A percentile compares a stretch with the other conserved stretches of the same genome.
Evolutionary conservation across 2,113 vertebrate genomes (phyloP).

Genomic region (Leptobrachium ailaonicum): DNA sequence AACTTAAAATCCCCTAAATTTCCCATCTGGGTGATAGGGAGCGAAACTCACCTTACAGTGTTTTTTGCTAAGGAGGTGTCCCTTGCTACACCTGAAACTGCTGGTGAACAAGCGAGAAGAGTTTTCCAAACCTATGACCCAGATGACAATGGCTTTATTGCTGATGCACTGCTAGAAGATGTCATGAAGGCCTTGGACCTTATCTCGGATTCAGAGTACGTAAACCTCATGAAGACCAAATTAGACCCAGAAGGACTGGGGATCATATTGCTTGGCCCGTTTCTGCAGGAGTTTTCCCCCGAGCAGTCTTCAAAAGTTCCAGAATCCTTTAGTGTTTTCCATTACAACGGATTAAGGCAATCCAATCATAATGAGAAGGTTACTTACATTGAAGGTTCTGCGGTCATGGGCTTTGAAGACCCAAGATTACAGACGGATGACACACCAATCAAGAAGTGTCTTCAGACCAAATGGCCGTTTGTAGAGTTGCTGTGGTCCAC

Average conservation of each 20-base stretch:
- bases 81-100: no score
- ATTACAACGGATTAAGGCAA: constrained; percentile 98
- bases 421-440: constrained; percentile 95
- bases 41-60: constrained; percentile 97
- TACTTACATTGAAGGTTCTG: constrained; percentile 91
- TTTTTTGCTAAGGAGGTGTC: constrained; percentile 99
- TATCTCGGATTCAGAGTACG: constrained; percentile 95
- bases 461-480: constrained; percentile 97
- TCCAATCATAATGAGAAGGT: constrained; percentile 98
- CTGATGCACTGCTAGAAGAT: constrained; percentile 90
- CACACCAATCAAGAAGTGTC: constrained; percentile 93
- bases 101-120: no score
- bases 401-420: constrained; percentile 93
- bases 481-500: constrained; percentile 95
- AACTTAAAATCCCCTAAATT: constrained; percentile 97
- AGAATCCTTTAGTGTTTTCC: constrained; percentile 95
- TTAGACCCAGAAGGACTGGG: constrained; percentile 96
- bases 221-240: constrained; percentile 97
- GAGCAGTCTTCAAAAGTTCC: constrained; percentile 96
- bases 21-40: constrained; percentile 99
- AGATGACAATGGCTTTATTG: constrained; percentile 99
- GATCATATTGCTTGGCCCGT: constrained; percentile 91
- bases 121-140: no score
- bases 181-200: constrained; percentile 98
- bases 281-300: constrained; percentile 97